Base-by-base conservation (phyloP, 2,113 vertebrate genomes). In the Petaurus breviceps region DNA sequence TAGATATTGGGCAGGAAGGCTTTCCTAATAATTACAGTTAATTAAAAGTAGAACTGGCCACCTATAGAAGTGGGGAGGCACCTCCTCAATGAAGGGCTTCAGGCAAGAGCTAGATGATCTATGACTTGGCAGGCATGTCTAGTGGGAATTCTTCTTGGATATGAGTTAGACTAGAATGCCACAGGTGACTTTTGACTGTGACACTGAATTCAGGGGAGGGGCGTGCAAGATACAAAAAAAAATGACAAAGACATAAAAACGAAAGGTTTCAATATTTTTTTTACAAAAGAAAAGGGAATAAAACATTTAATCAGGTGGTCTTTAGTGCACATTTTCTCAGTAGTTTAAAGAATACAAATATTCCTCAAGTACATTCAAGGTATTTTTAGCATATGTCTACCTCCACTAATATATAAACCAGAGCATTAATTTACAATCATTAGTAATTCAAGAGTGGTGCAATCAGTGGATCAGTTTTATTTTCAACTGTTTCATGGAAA, bases 401-500 rank as follows among this genome's bases (percentile, higher is more conserved):
- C 61, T 1, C 94, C 52, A 91, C 31, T 96, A 94, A 92, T 90
- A 92, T 91, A 53, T 51, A 93, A 97, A 22, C 43, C 91, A 91
- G 53, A 90, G 91, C 57, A 23, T 91, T 89, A 90, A 91, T 92
- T 94, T 93, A 93, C 53, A 96, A 84, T 89, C 6, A 55, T 91
- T 57, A 95, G 52, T 53, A 95, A 46, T n/a, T 37, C 0, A 31
- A 90, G 47, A 5, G 51, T n/a, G 90, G 19, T 52, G 95, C 12
- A 96, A 90, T 6, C 54, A 51, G 90, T 31, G 61, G 55, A 23
- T 92, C 46, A 37, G 10, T 10, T 92, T 8, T 51, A 89, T 95
- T 94, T 96, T 93, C 57, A 94, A 90, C 9, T 90, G 50, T 89
- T 46, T 37, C 28, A 92, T 77, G 12, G 94, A 96, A 91, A 93